phyloP scores from a whole-genome alignment of 2,888 invertebrate species.

The Anoncus sp. region DNA sequence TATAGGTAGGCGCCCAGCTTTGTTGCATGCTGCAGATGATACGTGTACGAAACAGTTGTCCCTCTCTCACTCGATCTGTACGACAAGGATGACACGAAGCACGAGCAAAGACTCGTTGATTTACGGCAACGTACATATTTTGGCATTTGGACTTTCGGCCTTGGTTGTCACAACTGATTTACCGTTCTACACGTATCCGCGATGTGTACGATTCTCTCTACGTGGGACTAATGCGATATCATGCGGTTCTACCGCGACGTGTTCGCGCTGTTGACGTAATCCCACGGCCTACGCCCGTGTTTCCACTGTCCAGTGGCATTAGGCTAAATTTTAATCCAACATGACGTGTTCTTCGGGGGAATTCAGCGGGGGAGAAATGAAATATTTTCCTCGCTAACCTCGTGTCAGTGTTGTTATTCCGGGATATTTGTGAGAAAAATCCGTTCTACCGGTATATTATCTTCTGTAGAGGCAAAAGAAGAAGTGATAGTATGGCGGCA shows the following conservation, averaged over 20 bases:
- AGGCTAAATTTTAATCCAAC: constrained; percentile 26
- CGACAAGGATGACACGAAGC: constrained; percentile 39
- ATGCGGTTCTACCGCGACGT: background rate
- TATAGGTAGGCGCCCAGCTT: constrained; percentile 28
- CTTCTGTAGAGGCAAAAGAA: background rate
- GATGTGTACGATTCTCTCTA: constrained; percentile 43
- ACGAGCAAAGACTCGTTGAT: constrained; percentile 65
- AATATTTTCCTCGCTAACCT: constrained; percentile 15
- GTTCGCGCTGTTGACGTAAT: background rate
- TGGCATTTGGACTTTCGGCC: constrained; percentile 73
- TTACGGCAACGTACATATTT: constrained; percentile 72
- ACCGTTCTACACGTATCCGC: constrained; percentile 59
- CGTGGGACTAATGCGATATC: constrained; percentile 55
- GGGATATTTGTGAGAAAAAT: background rate
- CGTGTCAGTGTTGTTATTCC: constrained; percentile 9
- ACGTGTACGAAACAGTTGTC: constrained; percentile 61
- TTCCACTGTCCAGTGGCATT: constrained; percentile 6
- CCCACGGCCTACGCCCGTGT: background rate
- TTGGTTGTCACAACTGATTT: constrained; percentile 67
- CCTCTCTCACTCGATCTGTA: too few relatives aligned
- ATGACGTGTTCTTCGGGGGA: background rate
- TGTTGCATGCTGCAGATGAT: constrained; percentile 33
- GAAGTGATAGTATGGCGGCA: constrained; percentile 36
- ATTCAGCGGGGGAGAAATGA: background rate
- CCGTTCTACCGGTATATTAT: constrained; percentile 25